Conservation (phyloP, 2,797 vertebrate species). For the Prionace glauca region DNA sequence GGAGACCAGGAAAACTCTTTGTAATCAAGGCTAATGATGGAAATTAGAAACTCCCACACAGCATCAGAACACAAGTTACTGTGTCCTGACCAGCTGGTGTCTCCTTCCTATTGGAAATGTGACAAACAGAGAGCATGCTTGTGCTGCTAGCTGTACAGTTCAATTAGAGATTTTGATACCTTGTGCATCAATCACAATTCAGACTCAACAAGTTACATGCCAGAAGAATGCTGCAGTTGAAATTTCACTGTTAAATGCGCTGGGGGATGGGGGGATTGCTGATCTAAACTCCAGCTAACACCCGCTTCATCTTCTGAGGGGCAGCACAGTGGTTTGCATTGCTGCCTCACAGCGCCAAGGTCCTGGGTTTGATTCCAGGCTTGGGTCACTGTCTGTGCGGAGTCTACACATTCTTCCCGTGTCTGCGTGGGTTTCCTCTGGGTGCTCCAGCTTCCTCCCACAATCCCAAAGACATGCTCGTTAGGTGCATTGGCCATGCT, state of each 20-base stretch:
- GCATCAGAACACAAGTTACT: neutral
- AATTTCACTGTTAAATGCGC: neutral
- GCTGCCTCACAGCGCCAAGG: no score
- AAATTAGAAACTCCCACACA: neutral
- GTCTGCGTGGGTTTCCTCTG: no score
- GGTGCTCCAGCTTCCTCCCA: no score
- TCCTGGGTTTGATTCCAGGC: no score
- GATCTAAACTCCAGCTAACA: neutral
- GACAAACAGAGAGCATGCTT: neutral
- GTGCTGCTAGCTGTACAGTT: neutral
- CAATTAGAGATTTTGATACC: neutral
- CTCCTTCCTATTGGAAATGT: neutral
- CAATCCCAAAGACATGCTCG: no score
- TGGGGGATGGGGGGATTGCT: neutral
- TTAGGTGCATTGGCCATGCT: no score
- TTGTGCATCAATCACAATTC: neutral
- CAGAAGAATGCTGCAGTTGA: neutral
- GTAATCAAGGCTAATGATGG: neutral
- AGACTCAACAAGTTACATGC: neutral
- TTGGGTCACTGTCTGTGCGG: no score
- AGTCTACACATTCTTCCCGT: no score
- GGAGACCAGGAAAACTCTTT: neutral
- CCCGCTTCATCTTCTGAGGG: neutral
- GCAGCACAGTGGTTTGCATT: no score
- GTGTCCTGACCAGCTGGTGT: neutral